Conservation (phyloP, 2,888 invertebrate species). For the Heteromurus nitidus region DNA sequence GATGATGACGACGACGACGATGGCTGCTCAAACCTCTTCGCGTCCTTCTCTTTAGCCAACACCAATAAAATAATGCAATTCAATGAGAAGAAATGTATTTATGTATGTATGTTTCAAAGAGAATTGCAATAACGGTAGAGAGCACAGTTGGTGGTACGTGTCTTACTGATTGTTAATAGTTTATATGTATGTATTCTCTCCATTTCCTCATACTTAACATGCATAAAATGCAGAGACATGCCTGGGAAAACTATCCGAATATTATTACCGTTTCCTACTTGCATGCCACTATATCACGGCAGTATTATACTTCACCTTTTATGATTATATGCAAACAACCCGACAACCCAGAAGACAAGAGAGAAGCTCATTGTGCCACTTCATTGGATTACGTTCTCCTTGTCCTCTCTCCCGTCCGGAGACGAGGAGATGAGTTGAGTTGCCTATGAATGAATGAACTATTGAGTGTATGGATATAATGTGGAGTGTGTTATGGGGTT, state of each 20-base stretch:
- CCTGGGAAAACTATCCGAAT: slow-evolving; percentile 30
- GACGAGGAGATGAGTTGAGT: slow-evolving; percentile 15
- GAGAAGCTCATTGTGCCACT: slow-evolving; percentile 10
- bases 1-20: background rate
- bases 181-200: background rate
- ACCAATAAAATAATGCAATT: slow-evolving; percentile 12
- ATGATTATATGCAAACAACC: slow-evolving; percentile 47
- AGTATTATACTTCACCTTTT: slow-evolving; percentile 57
- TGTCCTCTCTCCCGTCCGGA: background rate
- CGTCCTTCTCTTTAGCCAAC: no score
- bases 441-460: background rate
- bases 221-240: slow-evolving; percentile 56
- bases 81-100: slow-evolving; percentile 8
- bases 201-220: background rate
- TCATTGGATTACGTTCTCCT: slow-evolving; percentile 12
- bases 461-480: background rate
- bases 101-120: no score
- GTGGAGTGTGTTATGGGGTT: background rate
- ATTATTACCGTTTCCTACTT: slow-evolving; percentile 46
- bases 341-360: slow-evolving; percentile 19
- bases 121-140: slow-evolving; percentile 40
- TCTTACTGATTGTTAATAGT: background rate
- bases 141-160: slow-evolving; percentile 48
- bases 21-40: background rate
- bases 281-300: slow-evolving; percentile 6